Percentiles rank a stretch among this genome's conserved stretches.
Conservation (phyloP, 1,140 invertebrate species). For the Schlechtendalia chinensis region DNA sequence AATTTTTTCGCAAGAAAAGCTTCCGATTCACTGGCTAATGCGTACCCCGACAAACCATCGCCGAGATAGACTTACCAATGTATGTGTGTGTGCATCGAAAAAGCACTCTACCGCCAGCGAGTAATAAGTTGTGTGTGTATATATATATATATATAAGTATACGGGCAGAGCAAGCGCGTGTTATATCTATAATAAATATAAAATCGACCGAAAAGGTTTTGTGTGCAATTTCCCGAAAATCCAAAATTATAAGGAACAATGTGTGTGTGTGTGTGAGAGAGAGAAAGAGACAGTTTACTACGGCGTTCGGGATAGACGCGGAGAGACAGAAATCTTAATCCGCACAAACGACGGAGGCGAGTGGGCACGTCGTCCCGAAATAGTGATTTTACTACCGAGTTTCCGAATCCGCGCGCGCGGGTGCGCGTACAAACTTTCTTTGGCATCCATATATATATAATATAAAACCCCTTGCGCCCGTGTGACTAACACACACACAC, state of each 20-base stretch:
- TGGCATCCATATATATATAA: not conserved
- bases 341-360: not conserved
- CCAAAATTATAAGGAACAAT: not conserved
- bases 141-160: not conserved
- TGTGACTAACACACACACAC: not conserved
- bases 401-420: not conserved
- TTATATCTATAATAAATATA: conserved; percentile 7
- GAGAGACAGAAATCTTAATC: conserved; percentile 21
- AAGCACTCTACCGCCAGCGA: not conserved
- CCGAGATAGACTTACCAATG: not conserved
- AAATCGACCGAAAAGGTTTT: not conserved
- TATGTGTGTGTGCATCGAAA: not conserved
- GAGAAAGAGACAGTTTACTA: too few species aligned
- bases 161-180: not conserved
- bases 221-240: conserved; percentile 1
- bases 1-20: conserved; percentile 10
- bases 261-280: too few species aligned
- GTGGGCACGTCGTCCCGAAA: not conserved
- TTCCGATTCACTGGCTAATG: conserved; percentile 3
- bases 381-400: conserved; percentile 37
- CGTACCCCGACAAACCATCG: not conserved
- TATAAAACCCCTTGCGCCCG: not conserved
- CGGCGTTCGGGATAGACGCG: not conserved
- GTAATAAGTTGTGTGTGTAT: not conserved
- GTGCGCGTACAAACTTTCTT: not conserved